Evolutionary conservation across 2,113 vertebrate genomes (phyloP).

Genomic region (Sphyrna mokarran): DNA sequence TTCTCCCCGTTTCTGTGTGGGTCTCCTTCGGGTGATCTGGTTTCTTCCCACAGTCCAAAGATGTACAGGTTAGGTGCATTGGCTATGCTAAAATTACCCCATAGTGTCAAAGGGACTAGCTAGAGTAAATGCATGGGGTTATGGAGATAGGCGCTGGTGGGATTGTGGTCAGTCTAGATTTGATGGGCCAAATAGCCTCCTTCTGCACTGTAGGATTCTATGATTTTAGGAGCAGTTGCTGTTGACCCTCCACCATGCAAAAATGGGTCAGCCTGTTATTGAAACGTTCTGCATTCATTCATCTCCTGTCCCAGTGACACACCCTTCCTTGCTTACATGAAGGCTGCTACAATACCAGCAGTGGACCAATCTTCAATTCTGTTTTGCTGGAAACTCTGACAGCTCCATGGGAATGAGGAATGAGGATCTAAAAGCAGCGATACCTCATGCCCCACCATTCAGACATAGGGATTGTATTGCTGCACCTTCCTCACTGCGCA

Average conservation of each 20-base stretch:
- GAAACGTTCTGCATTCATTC: background rate
- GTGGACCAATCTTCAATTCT: background rate
- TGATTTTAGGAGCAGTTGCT: background rate
- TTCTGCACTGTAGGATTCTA: too few species aligned
- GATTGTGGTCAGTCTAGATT: too few species aligned
- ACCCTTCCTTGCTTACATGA: background rate
- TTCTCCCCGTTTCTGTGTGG: too few species aligned
- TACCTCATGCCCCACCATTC: background rate
- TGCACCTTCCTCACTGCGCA: background rate
- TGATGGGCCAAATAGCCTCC: too few species aligned
- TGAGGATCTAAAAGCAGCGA: too few species aligned
- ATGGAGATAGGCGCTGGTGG: too few species aligned
- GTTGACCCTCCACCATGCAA: background rate
- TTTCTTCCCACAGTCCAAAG: too few species aligned
- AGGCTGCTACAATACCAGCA: background rate
- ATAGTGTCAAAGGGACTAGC: too few species aligned
- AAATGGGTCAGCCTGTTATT: background rate
- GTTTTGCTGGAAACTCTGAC: background rate
- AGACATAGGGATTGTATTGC: background rate
- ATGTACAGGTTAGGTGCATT: too few species aligned
- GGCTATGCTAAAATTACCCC: too few species aligned
- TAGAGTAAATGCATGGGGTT: too few species aligned
- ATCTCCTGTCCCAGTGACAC: background rate
- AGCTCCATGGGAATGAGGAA: background rate
- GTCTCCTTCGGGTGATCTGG: too few species aligned